Base-by-base conservation (phyloP, 1,140 invertebrate species). In the Ceratina japonica region DNA sequence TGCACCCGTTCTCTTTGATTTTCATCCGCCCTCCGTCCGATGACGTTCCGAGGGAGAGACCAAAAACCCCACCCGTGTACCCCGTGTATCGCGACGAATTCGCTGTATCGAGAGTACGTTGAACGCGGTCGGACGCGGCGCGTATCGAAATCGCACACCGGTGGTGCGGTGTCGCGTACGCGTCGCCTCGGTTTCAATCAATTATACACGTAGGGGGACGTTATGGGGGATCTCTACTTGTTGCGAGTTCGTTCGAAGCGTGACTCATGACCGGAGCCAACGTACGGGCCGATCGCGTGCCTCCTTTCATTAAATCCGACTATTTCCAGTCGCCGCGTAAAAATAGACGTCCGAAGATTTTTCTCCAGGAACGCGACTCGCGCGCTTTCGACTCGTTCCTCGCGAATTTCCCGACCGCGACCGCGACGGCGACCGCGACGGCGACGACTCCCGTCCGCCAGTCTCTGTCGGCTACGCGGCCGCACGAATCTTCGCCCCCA, bases 261-360 rank as follows among this genome's bases (percentile, higher is more conserved):
- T 78, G 75, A 78, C 59, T 78, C 75, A 72, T 63, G 75, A 49
- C 75, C 63, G 75, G 75, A 78, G 75, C 75, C 37, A 78, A 78
- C 75, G 75, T 78, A 77, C 75, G 49, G 68, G 12, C 44, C 68
- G 75, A 78, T 78, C 75, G 75, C 75, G 75, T 78, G 75, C 75
- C 51, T 78, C 66, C 59, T 78, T 78, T 78, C 75, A 78, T 78
- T 78, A 78, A 78, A 71, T 27, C 66, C 75, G 75, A 77, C 75
- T 78, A 78, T 78, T 78, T 78, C 75, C 75, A 78, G 68, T 72
- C 68, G 59, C 49, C 75, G 68, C 5, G 59, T 78, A 71, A 78
- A 78, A 78, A 78, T 78, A 78, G 69, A 78, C 59, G 51, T 72
- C 63, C 49, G 49, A 78, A 72, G 75, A 78, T 72, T 78, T 72